These are phyloP conservation scores for Serripes groenlandicus DNA, from an alignment of 2,888 invertebrate species.

Conservation along the genomic window DNA sequence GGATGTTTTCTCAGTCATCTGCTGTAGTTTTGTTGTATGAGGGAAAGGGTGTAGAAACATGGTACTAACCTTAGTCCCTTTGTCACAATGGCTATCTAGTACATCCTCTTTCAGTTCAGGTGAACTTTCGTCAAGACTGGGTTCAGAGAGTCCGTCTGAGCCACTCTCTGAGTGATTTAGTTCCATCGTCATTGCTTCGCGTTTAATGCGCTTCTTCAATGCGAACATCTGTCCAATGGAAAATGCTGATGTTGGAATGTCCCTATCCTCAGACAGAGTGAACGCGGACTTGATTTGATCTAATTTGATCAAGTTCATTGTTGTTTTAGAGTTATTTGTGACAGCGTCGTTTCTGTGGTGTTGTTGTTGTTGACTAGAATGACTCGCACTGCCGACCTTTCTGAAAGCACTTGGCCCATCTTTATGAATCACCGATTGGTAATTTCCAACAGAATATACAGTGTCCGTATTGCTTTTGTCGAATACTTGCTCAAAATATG, in stretches of 20 bases:
- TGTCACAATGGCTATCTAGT: slow-evolving; percentile 19
- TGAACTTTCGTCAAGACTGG: slow-evolving; percentile 45
- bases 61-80: slow-evolving; percentile 32
- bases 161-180: slow-evolving; percentile 49
- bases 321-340: slow-evolving; percentile 26
- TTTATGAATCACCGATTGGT: slow-evolving; percentile 20
- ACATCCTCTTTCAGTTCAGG: slow-evolving; percentile 37
- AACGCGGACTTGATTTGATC: slow-evolving; percentile 79
- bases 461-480: slow-evolving; percentile 22
- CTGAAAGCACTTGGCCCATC: slow-evolving; percentile 56
- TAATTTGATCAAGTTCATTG: slow-evolving; percentile 72
- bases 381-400: slow-evolving; percentile 47
- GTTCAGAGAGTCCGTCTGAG: slow-evolving; percentile 48
- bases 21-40: too few species aligned
- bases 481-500: slow-evolving; percentile 45
- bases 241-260: slow-evolving; percentile 54
- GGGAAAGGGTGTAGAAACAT: too few species aligned
- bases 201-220: slow-evolving; percentile 74
- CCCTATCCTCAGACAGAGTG: slow-evolving; percentile 53
- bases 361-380: slow-evolving; percentile 37
- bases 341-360: slow-evolving; percentile 17
- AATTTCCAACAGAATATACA: slow-evolving; percentile 17
- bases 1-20: too few species aligned
- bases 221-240: slow-evolving; percentile 76
- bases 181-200: slow-evolving; percentile 62